Percentiles rank a stretch among this genome's conserved stretches.
Conservation (phyloP, 2,797 vertebrate species). For the Gymnoscopelus microlampas region DNA sequence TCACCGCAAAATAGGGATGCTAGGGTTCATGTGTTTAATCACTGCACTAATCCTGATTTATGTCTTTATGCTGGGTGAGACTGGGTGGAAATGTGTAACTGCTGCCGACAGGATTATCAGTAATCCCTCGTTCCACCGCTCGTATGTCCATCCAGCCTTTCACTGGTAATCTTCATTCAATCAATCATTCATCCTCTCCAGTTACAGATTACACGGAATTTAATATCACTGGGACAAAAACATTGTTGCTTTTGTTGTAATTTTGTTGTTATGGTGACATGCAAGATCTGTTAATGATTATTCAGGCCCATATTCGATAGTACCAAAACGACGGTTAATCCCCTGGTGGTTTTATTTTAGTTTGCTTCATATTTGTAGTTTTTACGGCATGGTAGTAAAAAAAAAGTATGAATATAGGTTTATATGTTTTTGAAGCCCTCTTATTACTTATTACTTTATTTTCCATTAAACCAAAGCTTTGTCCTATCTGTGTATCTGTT, state of each 20-base stretch:
- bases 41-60: constrained; percentile 13
- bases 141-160: not conserved
- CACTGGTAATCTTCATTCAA: not conserved
- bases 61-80: not conserved
- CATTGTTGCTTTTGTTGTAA: no score
- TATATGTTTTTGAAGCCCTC: not conserved
- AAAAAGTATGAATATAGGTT: no score
- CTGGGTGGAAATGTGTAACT: not conserved
- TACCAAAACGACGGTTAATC: no score
- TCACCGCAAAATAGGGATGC: no score
- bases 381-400: no score
- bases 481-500: constrained; percentile 13
- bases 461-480: no score
- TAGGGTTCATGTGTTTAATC: constrained; percentile 8
- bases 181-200: not conserved
- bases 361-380: no score
- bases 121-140: not conserved
- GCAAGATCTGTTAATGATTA: no score
- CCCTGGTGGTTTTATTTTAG: no score
- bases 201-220: not conserved
- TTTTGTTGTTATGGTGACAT: no score
- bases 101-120: not conserved
- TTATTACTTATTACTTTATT: not conserved
- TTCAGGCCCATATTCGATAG: no score
- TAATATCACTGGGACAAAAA: not conserved